Conservation (phyloP, 2,888 invertebrate species). For the Melangyna quadrimaculata region DNA sequence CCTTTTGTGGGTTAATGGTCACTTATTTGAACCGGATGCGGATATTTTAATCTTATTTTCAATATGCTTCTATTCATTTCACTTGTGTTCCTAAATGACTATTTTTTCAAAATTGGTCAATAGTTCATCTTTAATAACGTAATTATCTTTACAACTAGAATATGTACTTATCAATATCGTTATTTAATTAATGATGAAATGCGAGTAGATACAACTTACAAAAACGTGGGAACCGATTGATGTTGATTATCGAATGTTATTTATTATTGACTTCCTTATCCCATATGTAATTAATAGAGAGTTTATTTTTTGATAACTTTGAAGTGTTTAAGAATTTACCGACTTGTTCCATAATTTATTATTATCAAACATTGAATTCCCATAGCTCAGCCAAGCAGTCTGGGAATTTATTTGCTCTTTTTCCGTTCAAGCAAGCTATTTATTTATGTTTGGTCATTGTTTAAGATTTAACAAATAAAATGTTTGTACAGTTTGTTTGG, state of each 20-base stretch:
- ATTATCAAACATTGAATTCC: constrained; percentile 27
- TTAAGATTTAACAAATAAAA: background rate
- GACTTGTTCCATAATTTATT: constrained; percentile 3
- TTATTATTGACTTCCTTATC: constrained; percentile 26
- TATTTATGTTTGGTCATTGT: background rate
- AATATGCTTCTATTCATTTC: background rate
- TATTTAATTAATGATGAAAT: background rate
- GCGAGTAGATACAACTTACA: background rate
- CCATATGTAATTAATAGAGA: background rate
- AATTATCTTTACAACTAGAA: background rate
- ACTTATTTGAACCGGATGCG: background rate
- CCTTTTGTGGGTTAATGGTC: background rate
- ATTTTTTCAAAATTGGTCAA: too few relatives aligned
- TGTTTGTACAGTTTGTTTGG: too few relatives aligned
- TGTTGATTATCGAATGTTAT: background rate
- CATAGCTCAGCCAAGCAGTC: constrained; percentile 60
- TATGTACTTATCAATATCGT: background rate
- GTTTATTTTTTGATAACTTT: constrained; percentile 12
- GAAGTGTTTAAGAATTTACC: background rate
- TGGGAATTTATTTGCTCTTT: constrained; percentile 21
- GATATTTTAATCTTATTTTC: background rate
- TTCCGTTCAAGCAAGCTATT: background rate
- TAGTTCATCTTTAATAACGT: too few relatives aligned
- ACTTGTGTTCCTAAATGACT: background rate
- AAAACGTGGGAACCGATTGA: constrained; percentile 33